Evolutionary conservation across 2,113 vertebrate species (phyloP), one percentile per base, ranked within the genome.

Genomic region (Paraplagusia blochii): DNA sequence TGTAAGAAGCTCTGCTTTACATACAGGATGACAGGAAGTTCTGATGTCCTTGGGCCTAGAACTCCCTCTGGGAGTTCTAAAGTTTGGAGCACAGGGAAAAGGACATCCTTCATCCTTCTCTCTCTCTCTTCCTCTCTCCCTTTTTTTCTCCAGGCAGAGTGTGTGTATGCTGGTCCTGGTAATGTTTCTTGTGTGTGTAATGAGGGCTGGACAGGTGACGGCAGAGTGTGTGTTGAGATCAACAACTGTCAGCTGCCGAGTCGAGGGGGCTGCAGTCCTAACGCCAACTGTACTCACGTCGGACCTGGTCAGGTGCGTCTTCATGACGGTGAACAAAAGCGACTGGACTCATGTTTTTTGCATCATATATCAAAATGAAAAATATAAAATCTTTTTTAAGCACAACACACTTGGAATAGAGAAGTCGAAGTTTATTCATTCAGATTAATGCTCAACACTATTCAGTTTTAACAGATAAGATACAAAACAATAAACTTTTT

Each of bases 171-270:
- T 0, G 84, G 81, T 40, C 90, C 89, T 0, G 92, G 90, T 44
- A 92, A 71, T 0, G 82, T 76, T 11, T 92, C 80, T 2, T 92
- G 91, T 70, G 82, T 90, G 9, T 99, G 97, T 63, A 79, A 83
- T 11, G 81, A 84, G 11, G 96, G 97, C 53, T 99, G 97, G 97
- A 93, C 81, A 0, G 96, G 96, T 6, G 95, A 99, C 0, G 96
- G 96, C 2, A 85, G 69, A 9, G 68, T 77, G 54, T 99, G 97
- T 4, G 66, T 92, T 53, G 90, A 93, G 69, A 89, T 96, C 11
- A 91, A 99, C 57, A 92, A 93, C 83, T 99, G 97, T 68, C 66
- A 85, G 69, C 71, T 91, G 83, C 86, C 86, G 18, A 87, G 47
- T 29, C 89, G 92, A 45, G 94, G 95, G 1, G 91, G 88, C 71